Evolutionary conservation across 1,140 invertebrate genomes (phyloP).

Genomic region (Brachionus paranguensis): DNA sequence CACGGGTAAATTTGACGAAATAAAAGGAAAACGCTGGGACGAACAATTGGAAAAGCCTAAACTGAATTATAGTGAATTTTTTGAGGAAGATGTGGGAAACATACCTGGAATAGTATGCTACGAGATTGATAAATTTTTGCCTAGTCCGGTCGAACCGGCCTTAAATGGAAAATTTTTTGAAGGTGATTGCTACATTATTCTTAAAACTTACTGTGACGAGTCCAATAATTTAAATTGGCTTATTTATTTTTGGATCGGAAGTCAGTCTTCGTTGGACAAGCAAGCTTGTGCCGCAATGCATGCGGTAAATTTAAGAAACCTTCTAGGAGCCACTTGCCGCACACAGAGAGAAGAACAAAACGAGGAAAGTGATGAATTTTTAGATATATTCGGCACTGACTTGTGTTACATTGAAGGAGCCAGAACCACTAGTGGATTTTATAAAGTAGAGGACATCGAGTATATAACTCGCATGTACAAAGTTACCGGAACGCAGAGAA

Average conservation of each 20-base stretch:
- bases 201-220: slow-evolving; percentile 81
- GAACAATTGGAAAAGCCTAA: slow-evolving; percentile 88
- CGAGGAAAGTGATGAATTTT: slow-evolving; percentile 92
- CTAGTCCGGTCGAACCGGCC: slow-evolving; percentile 73
- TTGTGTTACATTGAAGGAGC: slow-evolving; percentile 78
- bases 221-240: slow-evolving; percentile 80
- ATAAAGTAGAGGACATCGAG: slow-evolving; percentile 85
- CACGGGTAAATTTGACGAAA: slow-evolving; percentile 17
- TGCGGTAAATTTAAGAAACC: slow-evolving; percentile 92
- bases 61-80: slow-evolving; percentile 97
- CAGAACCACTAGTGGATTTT: slow-evolving; percentile 91
- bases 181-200: slow-evolving; percentile 94
- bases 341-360: slow-evolving; percentile 93
- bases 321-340: slow-evolving; percentile 86
- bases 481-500: slow-evolving; percentile 70
- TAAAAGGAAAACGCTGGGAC: slow-evolving; percentile 47
- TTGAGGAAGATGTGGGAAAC: slow-evolving; percentile 89
- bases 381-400: slow-evolving; percentile 84
- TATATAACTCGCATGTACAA: slow-evolving; percentile 41
- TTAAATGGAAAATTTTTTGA: slow-evolving; percentile 97
- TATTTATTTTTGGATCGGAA: slow-evolving; percentile 98
- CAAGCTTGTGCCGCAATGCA: slow-evolving; percentile 97
- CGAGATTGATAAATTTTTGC: slow-evolving; percentile 98
- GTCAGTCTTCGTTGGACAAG: slow-evolving; percentile 90
- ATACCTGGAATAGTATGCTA: slow-evolving; percentile 69